phyloP scores from a whole-genome alignment of 2,888 invertebrate genomes.

The Diadegma fenestrale region DNA sequence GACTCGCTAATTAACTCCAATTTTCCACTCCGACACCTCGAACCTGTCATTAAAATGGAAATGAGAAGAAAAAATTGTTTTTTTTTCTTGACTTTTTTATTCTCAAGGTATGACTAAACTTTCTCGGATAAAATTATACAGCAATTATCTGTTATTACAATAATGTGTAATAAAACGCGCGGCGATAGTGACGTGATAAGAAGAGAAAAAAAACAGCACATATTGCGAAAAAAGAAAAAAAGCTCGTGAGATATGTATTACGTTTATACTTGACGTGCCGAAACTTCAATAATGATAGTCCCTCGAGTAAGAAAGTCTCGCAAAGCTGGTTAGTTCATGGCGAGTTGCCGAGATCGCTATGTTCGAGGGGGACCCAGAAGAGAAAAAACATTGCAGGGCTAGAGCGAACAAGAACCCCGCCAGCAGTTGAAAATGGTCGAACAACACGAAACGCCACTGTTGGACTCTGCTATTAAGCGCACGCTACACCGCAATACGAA shows the following conservation, averaged over 20 bases:
- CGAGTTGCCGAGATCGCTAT: conserved; percentile 45
- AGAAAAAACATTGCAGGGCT: conserved; percentile 4
- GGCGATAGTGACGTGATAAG: conserved; percentile 63
- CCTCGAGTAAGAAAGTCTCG: conserved; percentile 27
- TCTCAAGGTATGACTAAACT: conserved; percentile 5
- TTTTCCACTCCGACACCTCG: neutral
- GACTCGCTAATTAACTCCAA: neutral
- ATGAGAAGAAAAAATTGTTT: neutral
- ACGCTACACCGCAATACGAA: conserved; percentile 77
- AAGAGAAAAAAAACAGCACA: neutral
- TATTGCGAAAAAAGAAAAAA: conserved; percentile 16
- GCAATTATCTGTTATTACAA: conserved; percentile 42
- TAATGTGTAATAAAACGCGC: conserved; percentile 46
- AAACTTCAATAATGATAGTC: conserved; percentile 61
- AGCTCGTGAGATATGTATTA: conserved; percentile 11
- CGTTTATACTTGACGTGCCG: conserved; percentile 60
- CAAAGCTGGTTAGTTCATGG: conserved; percentile 43
- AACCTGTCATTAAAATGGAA: conserved; percentile 9
- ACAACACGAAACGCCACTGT: conserved; percentile 71
- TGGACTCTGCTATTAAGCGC: conserved; percentile 73
- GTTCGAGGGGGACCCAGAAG: conserved; percentile 26
- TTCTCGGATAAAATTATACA: conserved; percentile 5
- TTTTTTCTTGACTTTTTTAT: neutral
- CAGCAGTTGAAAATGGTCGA: conserved; percentile 69
- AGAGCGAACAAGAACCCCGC: conserved; percentile 46